Conservation (phyloP, 2,113 vertebrate genomes). For the Thamnaconus septentrionalis region DNA sequence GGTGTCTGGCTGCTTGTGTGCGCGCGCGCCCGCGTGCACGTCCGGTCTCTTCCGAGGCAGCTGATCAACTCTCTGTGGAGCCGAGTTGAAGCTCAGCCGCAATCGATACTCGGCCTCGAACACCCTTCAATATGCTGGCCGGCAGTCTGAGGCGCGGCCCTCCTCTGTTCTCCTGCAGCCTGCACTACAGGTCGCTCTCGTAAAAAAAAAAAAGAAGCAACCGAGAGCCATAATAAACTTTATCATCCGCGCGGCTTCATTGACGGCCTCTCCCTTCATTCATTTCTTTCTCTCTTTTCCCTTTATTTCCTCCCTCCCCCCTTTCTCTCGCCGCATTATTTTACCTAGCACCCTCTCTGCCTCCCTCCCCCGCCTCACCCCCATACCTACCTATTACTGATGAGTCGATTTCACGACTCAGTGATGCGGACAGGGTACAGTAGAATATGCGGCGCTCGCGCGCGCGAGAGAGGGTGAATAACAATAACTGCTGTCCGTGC, state of each 20-base stretch:
- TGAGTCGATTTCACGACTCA: constrained; percentile 72
- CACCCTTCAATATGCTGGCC: constrained; percentile 38
- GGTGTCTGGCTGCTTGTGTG: neutral
- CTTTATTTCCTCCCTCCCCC: constrained; percentile 24
- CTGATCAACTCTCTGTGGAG: constrained; percentile 57
- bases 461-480: constrained; percentile 55
- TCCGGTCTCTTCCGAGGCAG: constrained; percentile 35
- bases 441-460: constrained; percentile 52
- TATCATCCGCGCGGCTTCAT: constrained; percentile 42
- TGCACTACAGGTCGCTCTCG: constrained; percentile 36
- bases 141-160: constrained; percentile 24
- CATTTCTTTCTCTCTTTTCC: constrained; percentile 30
- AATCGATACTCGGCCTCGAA: constrained; percentile 56
- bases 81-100: constrained; percentile 36
- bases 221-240: constrained; percentile 25
- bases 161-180: constrained; percentile 27
- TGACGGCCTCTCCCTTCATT: constrained; percentile 8
- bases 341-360: constrained; percentile 23
- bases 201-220: constrained; percentile 11
- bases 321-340: constrained; percentile 40
- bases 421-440: constrained; percentile 67
- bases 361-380: constrained; percentile 14
- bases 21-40: constrained; percentile 3
- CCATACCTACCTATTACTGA: constrained; percentile 63
- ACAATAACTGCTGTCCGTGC: constrained; percentile 59